These are phyloP conservation scores for Halesus radiatus DNA, from an alignment of 1,140 invertebrate genomes.

Conservation along the genomic window DNA sequence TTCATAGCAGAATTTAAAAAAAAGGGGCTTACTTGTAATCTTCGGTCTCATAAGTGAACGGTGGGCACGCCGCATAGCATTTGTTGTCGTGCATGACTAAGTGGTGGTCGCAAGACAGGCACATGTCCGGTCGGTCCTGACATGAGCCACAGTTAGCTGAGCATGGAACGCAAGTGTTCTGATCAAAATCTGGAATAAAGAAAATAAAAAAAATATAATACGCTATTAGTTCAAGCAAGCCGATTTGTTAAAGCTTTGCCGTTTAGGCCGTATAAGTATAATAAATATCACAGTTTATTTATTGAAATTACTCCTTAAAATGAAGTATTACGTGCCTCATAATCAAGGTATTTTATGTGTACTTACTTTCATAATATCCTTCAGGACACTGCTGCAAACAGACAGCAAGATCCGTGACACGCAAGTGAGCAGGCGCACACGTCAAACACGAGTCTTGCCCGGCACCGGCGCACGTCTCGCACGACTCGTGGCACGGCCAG, in stretches of 20 bases:
- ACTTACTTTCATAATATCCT: conserved; percentile 86
- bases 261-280: too few relatives aligned
- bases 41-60: conserved; percentile 85
- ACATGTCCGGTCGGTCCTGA: conserved; percentile 83
- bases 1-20: too few relatives aligned
- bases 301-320: too few relatives aligned
- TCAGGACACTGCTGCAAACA: conserved; percentile 88
- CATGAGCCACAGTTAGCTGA: conserved; percentile 83
- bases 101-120: conserved; percentile 87
- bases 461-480: conserved; percentile 85
- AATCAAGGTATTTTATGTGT: background rate
- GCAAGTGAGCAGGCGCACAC: conserved; percentile 83
- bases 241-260: too few relatives aligned
- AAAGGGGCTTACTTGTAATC: conserved; percentile 76
- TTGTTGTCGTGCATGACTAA: conserved; percentile 84
- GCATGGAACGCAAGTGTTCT: conserved; percentile 84
- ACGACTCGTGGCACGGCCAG: conserved; percentile 87
- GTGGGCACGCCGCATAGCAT: conserved; percentile 85
- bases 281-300: too few relatives aligned
- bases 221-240: too few relatives aligned
- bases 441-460: conserved; percentile 87
- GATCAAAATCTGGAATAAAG: conserved; percentile 74
- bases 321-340: too few relatives aligned
- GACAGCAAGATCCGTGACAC: conserved; percentile 84
- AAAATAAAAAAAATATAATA: too few relatives aligned